Evolutionary conservation across 2,797 vertebrate genomes (phyloP).

Genomic region (Halcyon chelicuti): DNA sequence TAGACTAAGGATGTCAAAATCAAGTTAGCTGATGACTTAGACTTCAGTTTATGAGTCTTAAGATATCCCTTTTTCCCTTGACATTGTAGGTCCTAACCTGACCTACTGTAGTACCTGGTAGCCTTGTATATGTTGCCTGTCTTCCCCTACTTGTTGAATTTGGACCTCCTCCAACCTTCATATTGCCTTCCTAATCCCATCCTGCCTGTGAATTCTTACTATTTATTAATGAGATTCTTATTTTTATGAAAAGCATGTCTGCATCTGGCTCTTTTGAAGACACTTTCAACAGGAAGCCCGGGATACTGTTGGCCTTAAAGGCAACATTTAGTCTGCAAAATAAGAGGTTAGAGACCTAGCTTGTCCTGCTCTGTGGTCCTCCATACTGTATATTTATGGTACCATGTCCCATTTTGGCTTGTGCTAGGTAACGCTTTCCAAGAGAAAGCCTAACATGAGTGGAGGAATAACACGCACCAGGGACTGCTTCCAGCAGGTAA

Average conservation of each 20-base stretch:
- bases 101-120: neutral
- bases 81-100: neutral
- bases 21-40: neutral
- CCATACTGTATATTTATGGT: neutral
- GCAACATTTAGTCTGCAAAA: neutral
- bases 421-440: neutral
- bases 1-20: neutral
- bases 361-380: neutral
- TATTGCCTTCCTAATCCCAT: neutral
- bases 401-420: neutral
- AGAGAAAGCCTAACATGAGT: neutral
- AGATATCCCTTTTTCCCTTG: neutral
- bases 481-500: neutral
- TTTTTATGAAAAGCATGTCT: neutral
- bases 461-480: neutral
- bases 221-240: neutral
- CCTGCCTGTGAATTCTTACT: neutral
- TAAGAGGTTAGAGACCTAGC: neutral
- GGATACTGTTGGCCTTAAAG: neutral
- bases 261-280: neutral
- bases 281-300: neutral
- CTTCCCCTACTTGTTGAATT: neutral
- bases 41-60: neutral
- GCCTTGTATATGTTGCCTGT: neutral
- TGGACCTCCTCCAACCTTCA: neutral